Conservation (phyloP, 2,888 invertebrate species). For the Perizoma flavofasciatum region DNA sequence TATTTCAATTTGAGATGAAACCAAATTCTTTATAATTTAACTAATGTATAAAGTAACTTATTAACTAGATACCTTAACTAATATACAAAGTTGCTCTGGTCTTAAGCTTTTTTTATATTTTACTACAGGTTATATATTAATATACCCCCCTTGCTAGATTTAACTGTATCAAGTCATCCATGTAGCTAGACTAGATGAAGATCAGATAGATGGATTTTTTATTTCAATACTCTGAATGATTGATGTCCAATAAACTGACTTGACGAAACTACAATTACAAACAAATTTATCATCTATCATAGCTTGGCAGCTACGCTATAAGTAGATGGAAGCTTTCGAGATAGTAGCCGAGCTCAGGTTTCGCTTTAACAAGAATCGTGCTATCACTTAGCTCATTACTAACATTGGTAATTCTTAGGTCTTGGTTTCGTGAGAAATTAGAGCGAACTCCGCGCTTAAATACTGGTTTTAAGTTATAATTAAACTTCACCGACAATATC, state of each 20-base stretch:
- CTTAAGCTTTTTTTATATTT: too few relatives aligned
- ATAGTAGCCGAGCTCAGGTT: slow-evolving; percentile 9
- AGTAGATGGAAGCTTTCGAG: not conserved
- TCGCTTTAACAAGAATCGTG: slow-evolving; percentile 5
- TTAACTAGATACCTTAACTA: too few relatives aligned
- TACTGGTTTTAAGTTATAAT: slow-evolving; percentile 28
- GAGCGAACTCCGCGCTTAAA: slow-evolving; percentile 2
- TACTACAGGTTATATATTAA: too few relatives aligned
- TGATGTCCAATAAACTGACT: slow-evolving; percentile 1
- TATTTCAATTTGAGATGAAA: too few relatives aligned
- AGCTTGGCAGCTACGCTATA: slow-evolving; percentile 6
- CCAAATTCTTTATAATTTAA: too few relatives aligned
- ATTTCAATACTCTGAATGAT: not conserved
- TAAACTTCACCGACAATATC: slow-evolving; percentile 31
- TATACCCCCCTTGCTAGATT: too few relatives aligned
- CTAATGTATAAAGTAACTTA: too few relatives aligned
- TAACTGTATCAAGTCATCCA: too few relatives aligned
- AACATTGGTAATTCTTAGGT: not conserved
- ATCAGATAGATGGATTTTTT: too few relatives aligned
- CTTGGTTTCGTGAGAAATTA: slow-evolving; percentile 12
- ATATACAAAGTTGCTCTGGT: too few relatives aligned
- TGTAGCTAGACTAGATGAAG: too few relatives aligned
- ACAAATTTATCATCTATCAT: slow-evolving; percentile 2
- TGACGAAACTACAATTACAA: not conserved
- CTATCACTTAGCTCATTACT: slow-evolving; percentile 13